phyloP scores from a whole-genome alignment of 2,113 vertebrate genomes.

The Indicator maculatus region DNA sequence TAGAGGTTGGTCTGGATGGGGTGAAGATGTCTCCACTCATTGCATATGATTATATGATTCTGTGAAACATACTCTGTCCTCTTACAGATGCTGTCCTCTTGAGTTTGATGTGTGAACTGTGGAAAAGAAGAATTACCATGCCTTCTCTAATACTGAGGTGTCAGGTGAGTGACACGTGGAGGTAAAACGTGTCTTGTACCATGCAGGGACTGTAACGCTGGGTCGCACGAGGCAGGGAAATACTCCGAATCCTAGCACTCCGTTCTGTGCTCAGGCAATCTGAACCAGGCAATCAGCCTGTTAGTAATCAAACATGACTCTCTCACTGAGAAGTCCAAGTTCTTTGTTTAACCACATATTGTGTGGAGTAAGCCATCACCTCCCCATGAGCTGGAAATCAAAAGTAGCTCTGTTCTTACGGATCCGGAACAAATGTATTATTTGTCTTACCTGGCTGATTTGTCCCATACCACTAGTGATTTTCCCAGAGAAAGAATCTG shows the following conservation, averaged over 20 bases:
- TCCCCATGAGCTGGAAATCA: not conserved
- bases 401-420: not conserved
- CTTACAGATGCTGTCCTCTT: not conserved
- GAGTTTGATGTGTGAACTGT: not conserved
- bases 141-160: not conserved
- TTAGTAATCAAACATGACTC: not conserved
- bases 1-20: not conserved
- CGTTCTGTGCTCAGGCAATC: not conserved
- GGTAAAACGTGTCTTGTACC: not conserved
- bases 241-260: not conserved
- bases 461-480: not conserved
- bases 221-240: not conserved
- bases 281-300: not conserved
- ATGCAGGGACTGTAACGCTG: not conserved
- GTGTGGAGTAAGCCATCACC: not conserved
- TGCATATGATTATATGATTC: not conserved
- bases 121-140: not conserved
- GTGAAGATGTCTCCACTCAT: not conserved
- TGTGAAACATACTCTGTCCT: not conserved
- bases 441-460: slow-evolving; percentile 13
- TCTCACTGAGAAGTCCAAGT: not conserved
- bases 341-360: not conserved
- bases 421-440: not conserved
- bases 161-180: not conserved
- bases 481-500: slow-evolving; percentile 27